A percentile compares a stretch with the other conserved stretches of the same genome.
Evolutionary conservation across 2,113 vertebrate species (phyloP).

Genomic region (Blennius ocellaris): DNA sequence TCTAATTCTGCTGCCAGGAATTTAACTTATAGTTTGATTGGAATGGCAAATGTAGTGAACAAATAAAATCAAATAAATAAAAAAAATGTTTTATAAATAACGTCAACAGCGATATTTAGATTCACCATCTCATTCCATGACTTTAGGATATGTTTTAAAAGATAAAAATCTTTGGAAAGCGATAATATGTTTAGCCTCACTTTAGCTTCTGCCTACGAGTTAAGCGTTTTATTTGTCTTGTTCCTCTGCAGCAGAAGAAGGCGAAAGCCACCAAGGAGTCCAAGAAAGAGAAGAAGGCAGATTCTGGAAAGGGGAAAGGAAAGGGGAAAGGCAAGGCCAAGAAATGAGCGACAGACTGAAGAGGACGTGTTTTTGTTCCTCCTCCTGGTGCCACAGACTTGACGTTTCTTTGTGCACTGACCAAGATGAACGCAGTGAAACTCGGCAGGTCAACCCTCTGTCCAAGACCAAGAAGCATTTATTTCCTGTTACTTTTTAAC

Average conservation of each 20-base stretch:
- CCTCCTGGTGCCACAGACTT: neutral
- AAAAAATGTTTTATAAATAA: too few relatives aligned
- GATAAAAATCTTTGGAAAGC: too few relatives aligned
- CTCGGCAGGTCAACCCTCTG: slow-evolving; percentile 25
- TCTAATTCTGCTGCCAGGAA: too few relatives aligned
- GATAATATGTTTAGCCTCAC: too few relatives aligned
- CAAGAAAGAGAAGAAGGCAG: slow-evolving; percentile 85
- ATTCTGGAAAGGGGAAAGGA: slow-evolving; percentile 87
- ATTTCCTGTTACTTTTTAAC: slow-evolving; percentile 8
- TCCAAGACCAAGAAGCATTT: neutral
- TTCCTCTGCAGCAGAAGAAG: slow-evolving; percentile 87
- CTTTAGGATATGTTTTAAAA: too few relatives aligned
- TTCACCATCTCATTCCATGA: too few relatives aligned
- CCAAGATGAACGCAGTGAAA: slow-evolving; percentile 4
- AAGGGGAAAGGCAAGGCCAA: slow-evolving; percentile 81
- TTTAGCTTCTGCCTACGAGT: too few relatives aligned
- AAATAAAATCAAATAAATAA: too few relatives aligned
- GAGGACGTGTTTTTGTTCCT: neutral
- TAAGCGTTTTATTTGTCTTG: neutral
- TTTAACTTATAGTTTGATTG: too few relatives aligned
- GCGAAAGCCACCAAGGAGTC: slow-evolving; percentile 84
- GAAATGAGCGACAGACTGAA: slow-evolving; percentile 73
- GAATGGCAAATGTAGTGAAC: too few relatives aligned
- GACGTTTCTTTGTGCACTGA: slow-evolving; percentile 20
- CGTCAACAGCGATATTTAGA: too few relatives aligned